A percentile compares a stretch with the other conserved stretches of the same genome.
These are phyloP conservation scores for Phacellophora camtschatica DNA, from an alignment of 30 jellyfish, hydroid and myxozoan species.

Conservation along the genomic window DNA sequence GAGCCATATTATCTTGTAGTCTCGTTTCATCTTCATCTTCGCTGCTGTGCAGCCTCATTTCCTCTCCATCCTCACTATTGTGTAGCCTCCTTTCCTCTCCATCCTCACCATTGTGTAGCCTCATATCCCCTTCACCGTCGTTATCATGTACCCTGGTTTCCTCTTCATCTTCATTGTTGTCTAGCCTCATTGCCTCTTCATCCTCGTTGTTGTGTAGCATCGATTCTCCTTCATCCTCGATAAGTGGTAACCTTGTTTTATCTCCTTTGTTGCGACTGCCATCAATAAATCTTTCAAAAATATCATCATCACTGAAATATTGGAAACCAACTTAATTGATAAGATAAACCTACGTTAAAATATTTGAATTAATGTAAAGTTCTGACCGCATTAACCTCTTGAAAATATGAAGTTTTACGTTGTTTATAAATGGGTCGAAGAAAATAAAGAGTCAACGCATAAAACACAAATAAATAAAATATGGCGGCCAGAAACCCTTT, in stretches of 20 bases:
- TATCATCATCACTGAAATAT: slow-evolving; percentile 19
- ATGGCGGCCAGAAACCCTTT: too few relatives aligned
- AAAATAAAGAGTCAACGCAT: too few relatives aligned
- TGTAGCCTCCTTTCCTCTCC: too few relatives aligned
- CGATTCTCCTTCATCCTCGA: neutral
- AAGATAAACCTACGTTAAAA: neutral
- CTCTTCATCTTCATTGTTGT: neutral
- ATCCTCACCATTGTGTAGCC: neutral
- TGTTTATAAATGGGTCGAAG: too few relatives aligned
- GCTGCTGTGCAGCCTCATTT: too few relatives aligned
- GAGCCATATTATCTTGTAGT: too few relatives aligned
- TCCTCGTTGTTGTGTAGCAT: neutral
- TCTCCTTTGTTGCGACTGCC: neutral
- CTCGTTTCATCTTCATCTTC: too few relatives aligned
- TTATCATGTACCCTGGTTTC: neutral
- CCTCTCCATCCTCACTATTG: too few relatives aligned
- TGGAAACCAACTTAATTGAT: neutral
- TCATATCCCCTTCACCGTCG: neutral
- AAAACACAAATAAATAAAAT: too few relatives aligned
- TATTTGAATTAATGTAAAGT: neutral
- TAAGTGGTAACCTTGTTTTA: neutral
- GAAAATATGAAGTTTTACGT: too few relatives aligned
- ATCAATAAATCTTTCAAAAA: neutral
- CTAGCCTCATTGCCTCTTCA: too few relatives aligned
- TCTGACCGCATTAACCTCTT: neutral